These are phyloP conservation scores for Bombus superbus DNA, from an alignment of 1,140 invertebrate genomes.

Conservation along the genomic window DNA sequence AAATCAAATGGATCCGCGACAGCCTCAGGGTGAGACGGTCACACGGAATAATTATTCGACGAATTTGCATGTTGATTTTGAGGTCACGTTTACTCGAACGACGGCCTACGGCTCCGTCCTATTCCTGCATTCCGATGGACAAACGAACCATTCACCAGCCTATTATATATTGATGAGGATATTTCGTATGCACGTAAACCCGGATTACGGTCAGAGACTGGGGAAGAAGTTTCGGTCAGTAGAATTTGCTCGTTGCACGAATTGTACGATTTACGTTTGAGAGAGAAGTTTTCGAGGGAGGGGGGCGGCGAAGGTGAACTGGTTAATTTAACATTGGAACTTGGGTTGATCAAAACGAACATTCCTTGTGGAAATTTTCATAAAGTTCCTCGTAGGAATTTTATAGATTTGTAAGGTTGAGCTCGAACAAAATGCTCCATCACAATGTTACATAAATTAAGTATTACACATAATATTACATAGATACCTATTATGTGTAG, in stretches of 20 bases:
- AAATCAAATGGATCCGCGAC: slow-evolving; percentile 67
- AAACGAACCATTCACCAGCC: slow-evolving; percentile 34
- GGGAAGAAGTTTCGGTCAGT: not conserved
- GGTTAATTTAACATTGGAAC: not conserved
- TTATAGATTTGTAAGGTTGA: not conserved
- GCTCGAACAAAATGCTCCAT: not conserved
- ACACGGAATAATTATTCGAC: slow-evolving; percentile 80
- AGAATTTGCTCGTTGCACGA: not conserved
- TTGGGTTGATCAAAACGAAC: not conserved
- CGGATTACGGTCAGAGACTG: not conserved
- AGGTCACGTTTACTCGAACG: slow-evolving; percentile 74
- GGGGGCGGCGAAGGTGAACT: not conserved
- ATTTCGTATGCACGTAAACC: slow-evolving; percentile 36
- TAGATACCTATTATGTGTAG: too few relatives aligned
- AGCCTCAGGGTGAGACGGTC: slow-evolving; percentile 64
- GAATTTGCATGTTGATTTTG: slow-evolving; percentile 81
- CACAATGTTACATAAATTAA: too few relatives aligned
- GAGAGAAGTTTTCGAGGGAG: too few relatives aligned
- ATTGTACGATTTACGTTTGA: not conserved
- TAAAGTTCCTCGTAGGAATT: not conserved
- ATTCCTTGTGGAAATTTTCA: not conserved
- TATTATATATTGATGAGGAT: slow-evolving; percentile 36
- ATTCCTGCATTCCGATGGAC: not conserved
- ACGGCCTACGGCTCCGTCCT: slow-evolving; percentile 6
- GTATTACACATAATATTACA: too few relatives aligned